These are phyloP conservation scores for Taxidea taxus DNA, from an alignment of 2,113 vertebrate species.

Conservation along the genomic window DNA sequence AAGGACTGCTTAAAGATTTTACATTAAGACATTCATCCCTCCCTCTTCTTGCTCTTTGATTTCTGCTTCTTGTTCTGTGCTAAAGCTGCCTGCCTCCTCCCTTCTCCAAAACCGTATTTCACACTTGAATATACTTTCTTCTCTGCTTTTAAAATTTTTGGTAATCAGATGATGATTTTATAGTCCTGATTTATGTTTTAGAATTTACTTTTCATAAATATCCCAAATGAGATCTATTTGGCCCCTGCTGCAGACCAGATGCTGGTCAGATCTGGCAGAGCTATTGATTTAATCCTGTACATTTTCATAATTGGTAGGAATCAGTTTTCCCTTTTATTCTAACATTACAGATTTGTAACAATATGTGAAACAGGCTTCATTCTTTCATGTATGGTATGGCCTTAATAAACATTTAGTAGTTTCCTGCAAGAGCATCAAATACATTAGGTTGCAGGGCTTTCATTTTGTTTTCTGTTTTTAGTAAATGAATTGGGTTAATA, in stretches of 20 bases:
- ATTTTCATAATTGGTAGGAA: conserved; percentile 79
- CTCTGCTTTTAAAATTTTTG: conserved; percentile 62
- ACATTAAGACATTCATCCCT: not conserved
- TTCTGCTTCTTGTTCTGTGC: conserved; percentile 50
- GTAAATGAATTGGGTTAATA: conserved; percentile 67
- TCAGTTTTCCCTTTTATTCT: conserved; percentile 78
- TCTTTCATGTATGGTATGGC: conserved; percentile 73
- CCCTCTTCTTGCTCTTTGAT: conserved; percentile 41
- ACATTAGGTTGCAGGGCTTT: conserved; percentile 53
- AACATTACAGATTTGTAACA: conserved; percentile 77
- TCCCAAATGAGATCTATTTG: conserved; percentile 68
- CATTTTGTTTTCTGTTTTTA: conserved; percentile 73
- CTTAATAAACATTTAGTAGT: conserved; percentile 74
- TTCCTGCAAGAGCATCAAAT: conserved; percentile 66
- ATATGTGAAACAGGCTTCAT: conserved; percentile 78
- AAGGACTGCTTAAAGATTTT: conserved; percentile 1
- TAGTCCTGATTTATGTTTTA: conserved; percentile 78
- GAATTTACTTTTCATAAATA: conserved; percentile 76
- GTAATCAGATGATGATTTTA: conserved; percentile 79
- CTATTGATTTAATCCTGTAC: conserved; percentile 75
- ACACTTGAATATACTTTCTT: conserved; percentile 70
- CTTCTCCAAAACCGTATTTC: conserved; percentile 64
- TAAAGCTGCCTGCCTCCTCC: conserved; percentile 55
- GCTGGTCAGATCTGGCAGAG: conserved; percentile 69
- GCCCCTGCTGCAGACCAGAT: conserved; percentile 77